Conservation (phyloP, 2,888 invertebrate genomes). For the Apocheima hispidaria region DNA sequence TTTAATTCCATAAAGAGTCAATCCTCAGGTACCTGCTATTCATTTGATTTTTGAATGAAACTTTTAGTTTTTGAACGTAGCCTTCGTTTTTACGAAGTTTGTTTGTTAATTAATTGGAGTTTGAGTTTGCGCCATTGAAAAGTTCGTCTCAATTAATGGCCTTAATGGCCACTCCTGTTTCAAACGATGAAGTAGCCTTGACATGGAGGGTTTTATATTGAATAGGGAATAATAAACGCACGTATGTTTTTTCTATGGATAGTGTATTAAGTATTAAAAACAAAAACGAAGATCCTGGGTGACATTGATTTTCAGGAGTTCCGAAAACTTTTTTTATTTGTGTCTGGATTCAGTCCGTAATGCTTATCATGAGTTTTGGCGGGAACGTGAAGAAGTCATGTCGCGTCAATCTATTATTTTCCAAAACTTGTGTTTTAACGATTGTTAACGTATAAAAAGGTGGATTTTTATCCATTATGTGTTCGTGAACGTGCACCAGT, state of each 20-base stretch:
- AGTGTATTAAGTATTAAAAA: too few species aligned
- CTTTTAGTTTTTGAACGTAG: slow-evolving; percentile 48
- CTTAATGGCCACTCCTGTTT: slow-evolving; percentile 29
- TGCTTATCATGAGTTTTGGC: too few species aligned
- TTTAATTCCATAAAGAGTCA: slow-evolving; percentile 21
- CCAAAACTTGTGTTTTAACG: too few species aligned
- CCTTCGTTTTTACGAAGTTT: slow-evolving; percentile 48
- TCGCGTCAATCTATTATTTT: too few species aligned
- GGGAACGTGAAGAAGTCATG: too few species aligned
- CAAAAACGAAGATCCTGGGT: not conserved
- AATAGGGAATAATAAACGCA: not conserved
- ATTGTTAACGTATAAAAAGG: too few species aligned
- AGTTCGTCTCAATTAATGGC: slow-evolving; percentile 34
- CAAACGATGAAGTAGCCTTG: slow-evolving; percentile 5
- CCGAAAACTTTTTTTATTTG: too few species aligned
- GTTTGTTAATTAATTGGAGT: slow-evolving; percentile 55
- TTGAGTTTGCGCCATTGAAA: slow-evolving; percentile 41
- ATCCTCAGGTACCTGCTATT: slow-evolving; percentile 35
- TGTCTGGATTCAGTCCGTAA: too few species aligned
- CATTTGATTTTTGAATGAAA: slow-evolving; percentile 46
- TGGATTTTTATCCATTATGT: too few species aligned
- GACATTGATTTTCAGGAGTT: too few species aligned
- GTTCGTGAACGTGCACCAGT: too few species aligned
- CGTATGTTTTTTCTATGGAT: too few species aligned
- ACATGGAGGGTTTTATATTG: not conserved